Evolutionary conservation across 2,888 invertebrate genomes (phyloP).

Genomic region (Tetragonula carbonaria): DNA sequence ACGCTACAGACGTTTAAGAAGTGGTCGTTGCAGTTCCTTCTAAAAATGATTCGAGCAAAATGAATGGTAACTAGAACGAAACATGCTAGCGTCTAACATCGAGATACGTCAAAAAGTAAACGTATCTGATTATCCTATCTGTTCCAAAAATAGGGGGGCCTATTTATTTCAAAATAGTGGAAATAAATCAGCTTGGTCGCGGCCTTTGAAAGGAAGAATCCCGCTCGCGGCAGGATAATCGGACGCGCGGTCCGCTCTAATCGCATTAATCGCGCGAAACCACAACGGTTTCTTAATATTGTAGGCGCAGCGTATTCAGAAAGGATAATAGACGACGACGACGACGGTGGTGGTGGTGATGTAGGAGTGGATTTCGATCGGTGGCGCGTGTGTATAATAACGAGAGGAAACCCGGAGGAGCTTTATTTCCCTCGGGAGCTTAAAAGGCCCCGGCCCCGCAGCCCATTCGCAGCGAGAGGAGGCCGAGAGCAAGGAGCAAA

Average conservation of each 20-base stretch:
- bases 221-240: constrained; percentile 3
- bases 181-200: not conserved
- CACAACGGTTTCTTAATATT: constrained; percentile 61
- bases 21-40: too few relatives aligned
- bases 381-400: constrained; percentile 80
- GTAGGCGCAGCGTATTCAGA: constrained; percentile 26
- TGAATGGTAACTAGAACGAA: too few relatives aligned
- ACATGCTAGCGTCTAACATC: not conserved
- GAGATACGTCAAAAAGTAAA: not conserved
- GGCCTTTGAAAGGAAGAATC: not conserved
- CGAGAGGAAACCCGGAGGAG: constrained; percentile 80
- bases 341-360: not conserved
- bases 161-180: not conserved
- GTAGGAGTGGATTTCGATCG: constrained; percentile 47
- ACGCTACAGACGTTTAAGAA: not conserved
- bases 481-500: constrained; percentile 63
- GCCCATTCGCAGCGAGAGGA: constrained; percentile 51
- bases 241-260: constrained; percentile 37
- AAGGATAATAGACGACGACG: constrained; percentile 39
- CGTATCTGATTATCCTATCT: not conserved
- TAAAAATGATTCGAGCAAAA: too few relatives aligned
- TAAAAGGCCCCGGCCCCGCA: constrained; percentile 69
- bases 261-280: constrained; percentile 67
- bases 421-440: constrained; percentile 83
- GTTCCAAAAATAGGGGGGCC: too few relatives aligned